Base-by-base conservation (phyloP, 2,888 invertebrate genomes). In the Poecilus cupreus region DNA sequence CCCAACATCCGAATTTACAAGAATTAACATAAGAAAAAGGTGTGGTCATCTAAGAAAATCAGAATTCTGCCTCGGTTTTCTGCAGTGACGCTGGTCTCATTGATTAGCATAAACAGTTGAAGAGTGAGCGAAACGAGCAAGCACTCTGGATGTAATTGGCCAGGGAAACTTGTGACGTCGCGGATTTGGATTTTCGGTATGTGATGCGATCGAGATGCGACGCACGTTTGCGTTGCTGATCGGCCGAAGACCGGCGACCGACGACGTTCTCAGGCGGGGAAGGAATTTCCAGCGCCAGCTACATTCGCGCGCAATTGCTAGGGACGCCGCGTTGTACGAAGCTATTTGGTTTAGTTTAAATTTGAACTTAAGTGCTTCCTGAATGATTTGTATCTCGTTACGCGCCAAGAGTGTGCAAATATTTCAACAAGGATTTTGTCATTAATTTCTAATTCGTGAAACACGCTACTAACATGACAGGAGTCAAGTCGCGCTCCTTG, bases 21-120 rank as follows among this genome's bases (percentile, higher is more conserved):
- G 43, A 43, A 43, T 43, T 43, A 43, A 43, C 43, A 43, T 43
- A 11, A 43, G 43, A 43, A 43, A 43, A 4, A 43, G 43, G 43
- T 43, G 43, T 43, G 43, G 43, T 32, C 4, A 8, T 43, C 43
- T 13, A 43, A 11, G 13, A 13, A 43, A 43, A 43, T 60, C 24
- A 60, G 60, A 60, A 60, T 60, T 60, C 60, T 26, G 24, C 5
- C 5, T 13, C 22, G 26, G 22, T 26, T 22, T 26, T 60, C n/a
- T 13, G 24, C 43, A 43, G 43, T 43, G 43, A 43, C 43, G 43
- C n/a, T 13, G 43, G n/a, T 43, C 43, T 43, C 43, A 43, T 43
- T 43, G 24, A 60, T 60, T 60, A 24, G 22, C 60, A 60, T 60
- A 60, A 60, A 60, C 26, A 60, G 60, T 60, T 60, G 60, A 60